Base-by-base conservation (phyloP, 2,113 vertebrate species). In the Nothoprocta pentlandii region DNA sequence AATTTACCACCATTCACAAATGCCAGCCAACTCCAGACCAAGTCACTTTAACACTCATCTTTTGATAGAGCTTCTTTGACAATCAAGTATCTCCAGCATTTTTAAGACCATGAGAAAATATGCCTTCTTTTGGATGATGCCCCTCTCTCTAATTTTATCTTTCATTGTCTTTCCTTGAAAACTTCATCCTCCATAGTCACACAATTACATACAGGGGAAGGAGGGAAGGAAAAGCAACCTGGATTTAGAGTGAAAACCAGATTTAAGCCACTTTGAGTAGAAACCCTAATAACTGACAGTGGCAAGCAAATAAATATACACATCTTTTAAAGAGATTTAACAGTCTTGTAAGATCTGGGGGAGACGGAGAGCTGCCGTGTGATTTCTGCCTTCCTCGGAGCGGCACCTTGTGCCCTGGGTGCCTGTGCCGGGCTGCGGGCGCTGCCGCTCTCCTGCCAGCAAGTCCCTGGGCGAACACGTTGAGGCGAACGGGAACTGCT, bases 381-480 rank as follows among this genome's bases (percentile, higher is more conserved):
- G 42, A 58, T 69, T 41, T 53, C 11, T 0, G 4, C 54, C 77
- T 77, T 85, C 30, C 70, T 54, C 39, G 16, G n/a, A 93, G 47
- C 13, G 25, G 21, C n/a, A 81, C 67, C 15, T 34, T 58, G 10
- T 2, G 0, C 68, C 64, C 53, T 64, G 53, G 12, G 30, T 34
- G 25, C 19, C 47, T 61, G 23, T 16, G 53, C 47, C 0, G 0
- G 61, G 42, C 1, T 2, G 2, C 5, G 3, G 1, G 2, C 4
- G 20, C 42, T 89, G 44, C 63, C 85, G n/a, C 21, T 51, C 56
- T 6, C 6, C 39, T 76, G 47, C 62, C 42, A 30, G 4, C 26
- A 46, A 28, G 9, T 28, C 34, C 54, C 53, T 25, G 23, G 39
- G 62, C 42, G 69, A 76, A 79, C 36, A 80, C 53, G 17, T n/a